phyloP scores from a whole-genome alignment of 2,797 vertebrate species.

The Phaenicophaeus curvirostris region DNA sequence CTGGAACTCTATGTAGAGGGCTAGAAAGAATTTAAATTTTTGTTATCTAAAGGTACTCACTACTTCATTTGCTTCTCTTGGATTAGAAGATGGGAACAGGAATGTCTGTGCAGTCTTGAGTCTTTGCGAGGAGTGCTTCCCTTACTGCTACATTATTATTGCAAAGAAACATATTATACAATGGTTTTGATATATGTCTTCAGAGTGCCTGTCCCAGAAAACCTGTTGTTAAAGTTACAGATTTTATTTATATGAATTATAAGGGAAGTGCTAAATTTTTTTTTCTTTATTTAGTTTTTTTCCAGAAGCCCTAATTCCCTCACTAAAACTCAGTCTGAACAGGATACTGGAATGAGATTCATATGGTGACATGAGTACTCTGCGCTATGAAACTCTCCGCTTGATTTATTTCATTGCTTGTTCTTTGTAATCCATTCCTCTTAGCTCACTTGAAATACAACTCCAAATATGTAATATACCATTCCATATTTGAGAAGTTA shows the following conservation, averaged over 20 bases:
- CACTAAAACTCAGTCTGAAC: background rate
- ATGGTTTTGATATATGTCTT: background rate
- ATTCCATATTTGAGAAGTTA: background rate
- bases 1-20: background rate
- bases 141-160: background rate
- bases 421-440: background rate
- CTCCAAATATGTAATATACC: background rate
- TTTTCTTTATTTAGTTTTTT: background rate
- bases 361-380: background rate
- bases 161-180: background rate
- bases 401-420: background rate
- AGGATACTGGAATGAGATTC: background rate
- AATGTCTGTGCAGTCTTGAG: background rate
- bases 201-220: background rate
- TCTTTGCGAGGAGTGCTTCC: background rate
- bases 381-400: background rate
- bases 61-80: background rate
- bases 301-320: background rate
- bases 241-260: background rate
- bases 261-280: background rate
- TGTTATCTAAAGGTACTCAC: background rate
- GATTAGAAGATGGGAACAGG: background rate
- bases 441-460: background rate
- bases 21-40: background rate
- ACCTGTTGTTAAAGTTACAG: background rate